Conservation (phyloP, 2,113 vertebrate genomes). For the Callipepla californica region DNA sequence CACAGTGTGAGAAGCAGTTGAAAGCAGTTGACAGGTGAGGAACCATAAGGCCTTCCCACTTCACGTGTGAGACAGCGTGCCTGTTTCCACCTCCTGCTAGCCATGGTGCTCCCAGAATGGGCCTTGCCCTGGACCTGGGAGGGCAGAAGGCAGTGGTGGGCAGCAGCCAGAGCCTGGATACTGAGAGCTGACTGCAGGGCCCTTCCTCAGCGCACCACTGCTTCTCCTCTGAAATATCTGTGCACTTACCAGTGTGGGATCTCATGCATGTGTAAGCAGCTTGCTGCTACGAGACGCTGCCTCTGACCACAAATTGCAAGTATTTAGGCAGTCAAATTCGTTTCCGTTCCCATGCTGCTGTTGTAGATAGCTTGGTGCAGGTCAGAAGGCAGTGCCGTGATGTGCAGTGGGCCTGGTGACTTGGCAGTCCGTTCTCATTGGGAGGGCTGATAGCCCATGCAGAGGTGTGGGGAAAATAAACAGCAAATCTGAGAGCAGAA, state of each 20-base stretch:
- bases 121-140: not conserved
- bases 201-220: not conserved
- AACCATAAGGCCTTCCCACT: not conserved
- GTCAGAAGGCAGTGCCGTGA: not conserved
- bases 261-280: not conserved
- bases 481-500: not conserved
- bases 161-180: not conserved
- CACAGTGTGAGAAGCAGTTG: not conserved
- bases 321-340: not conserved
- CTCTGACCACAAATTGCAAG: not conserved
- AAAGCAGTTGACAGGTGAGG: not conserved
- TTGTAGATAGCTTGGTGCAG: not conserved
- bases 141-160: not conserved
- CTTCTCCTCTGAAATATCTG: not conserved
- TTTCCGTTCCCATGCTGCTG: slow-evolving; percentile 2
- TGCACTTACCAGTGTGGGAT: not conserved
- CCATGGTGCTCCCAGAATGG: not conserved
- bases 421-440: accelerated
- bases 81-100: not conserved
- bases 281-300: accelerated
- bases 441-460: not conserved
- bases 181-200: not conserved
- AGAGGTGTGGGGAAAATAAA: not conserved
- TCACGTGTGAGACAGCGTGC: accelerated
- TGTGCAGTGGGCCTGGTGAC: not conserved